Percentiles rank a stretch among this genome's conserved stretches.
Evolutionary conservation across 2,113 vertebrate species (phyloP).

Genomic region (Mesembrinibis cayennensis): DNA sequence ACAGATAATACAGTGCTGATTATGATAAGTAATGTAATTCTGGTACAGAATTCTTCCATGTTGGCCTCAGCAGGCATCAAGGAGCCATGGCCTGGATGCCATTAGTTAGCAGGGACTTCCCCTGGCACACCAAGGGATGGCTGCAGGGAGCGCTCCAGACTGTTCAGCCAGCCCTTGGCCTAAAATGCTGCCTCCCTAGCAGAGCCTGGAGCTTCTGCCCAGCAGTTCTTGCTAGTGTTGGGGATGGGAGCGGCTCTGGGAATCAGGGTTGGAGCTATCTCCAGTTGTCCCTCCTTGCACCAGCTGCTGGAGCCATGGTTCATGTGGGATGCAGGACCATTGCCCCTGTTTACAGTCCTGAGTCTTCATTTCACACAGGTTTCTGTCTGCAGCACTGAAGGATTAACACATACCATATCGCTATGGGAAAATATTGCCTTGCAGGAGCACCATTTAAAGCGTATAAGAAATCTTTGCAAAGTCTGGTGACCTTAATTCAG

Average conservation of each 20-base stretch:
- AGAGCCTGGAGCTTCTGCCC: not conserved
- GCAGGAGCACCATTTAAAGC: not conserved
- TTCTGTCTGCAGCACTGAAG: not conserved
- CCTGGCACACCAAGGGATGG: not conserved
- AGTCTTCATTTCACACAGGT: not conserved
- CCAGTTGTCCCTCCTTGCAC: not conserved
- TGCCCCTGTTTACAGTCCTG: not conserved
- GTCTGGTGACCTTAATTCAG: not conserved
- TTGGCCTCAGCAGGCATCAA: not conserved
- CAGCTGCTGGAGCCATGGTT: not conserved
- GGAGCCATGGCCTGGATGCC: too few species aligned
- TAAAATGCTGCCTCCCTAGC: not conserved
- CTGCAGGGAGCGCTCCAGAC: not conserved
- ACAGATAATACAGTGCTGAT: not conserved
- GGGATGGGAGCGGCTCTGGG: not conserved
- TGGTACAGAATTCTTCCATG: not conserved
- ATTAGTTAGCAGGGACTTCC: not conserved
- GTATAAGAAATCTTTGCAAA: not conserved
- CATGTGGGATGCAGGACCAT: not conserved
- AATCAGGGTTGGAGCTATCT: not conserved
- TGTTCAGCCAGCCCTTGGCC: not conserved
- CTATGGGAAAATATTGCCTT: not conserved
- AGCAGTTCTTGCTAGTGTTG: not conserved
- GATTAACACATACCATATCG: rapidly evolving
- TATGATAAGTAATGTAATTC: not conserved